Base-by-base conservation (phyloP, 2,888 invertebrate genomes). In the Atherix ibis region DNA sequence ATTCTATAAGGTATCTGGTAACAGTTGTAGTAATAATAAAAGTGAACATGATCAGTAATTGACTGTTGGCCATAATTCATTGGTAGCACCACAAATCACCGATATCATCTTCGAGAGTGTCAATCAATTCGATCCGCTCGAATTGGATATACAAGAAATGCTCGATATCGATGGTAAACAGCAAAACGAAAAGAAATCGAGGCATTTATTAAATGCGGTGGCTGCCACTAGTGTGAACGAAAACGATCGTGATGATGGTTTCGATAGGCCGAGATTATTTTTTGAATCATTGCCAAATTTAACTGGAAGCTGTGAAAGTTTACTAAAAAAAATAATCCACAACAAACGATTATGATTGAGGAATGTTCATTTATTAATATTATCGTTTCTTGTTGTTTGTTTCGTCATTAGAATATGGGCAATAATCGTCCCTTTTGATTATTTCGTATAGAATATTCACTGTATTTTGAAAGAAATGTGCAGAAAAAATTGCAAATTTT, bases 201-300 rank as follows among this genome's bases (percentile, higher is more conserved):
- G 40, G 8, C 40, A 45, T 29, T 41, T 49, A 17, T 34, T 58
- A 34, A 50, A 53, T 32, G 53, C 53, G 19, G 54, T 56, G 22
- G n/a, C n/a, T n/a, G n/a, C n/a, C n/a, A n/a, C n/a, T n/a, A 47
- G 53, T 33, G 52, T 55, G 37, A 39, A 39, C 36, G 38, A 38
- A 25, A 37, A 32, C 18, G 40, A 36, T 24, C 14, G 32, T 34
- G 42, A 40, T 19, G 40, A 43, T 28, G 45, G 47, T 33, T 47
- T 51, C 31, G 50, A 50, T 31, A 50, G 48, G 30, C 46, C 52
- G 37, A 53, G 56, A 31, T 48, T 65, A 40, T 56, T 67, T 45
- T 70, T 69, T 48, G 70, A 70, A 54, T 70, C 70, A 48, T 68
- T 78, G 65, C 77, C 77, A 60, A 76, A 77, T 65, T 65, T 77